A percentile compares a stretch with the other conserved stretches of the same genome.
Conservation (phyloP, 2,797 vertebrate species). For the Pseudomugil tenellus region DNA sequence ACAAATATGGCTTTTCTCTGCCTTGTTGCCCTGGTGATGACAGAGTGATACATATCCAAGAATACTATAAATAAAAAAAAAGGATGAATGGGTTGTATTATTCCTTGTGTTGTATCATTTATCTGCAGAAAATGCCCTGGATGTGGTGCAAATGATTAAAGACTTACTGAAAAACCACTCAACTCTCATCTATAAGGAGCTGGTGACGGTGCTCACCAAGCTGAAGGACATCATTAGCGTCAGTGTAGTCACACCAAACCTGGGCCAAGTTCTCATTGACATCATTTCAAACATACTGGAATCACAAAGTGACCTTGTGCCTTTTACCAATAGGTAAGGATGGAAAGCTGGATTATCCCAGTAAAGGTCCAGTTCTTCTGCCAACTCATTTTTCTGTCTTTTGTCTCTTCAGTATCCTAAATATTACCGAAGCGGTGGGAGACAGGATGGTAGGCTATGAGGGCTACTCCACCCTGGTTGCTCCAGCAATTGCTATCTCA, state of each 20-base stretch:
- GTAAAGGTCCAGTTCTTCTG: no score
- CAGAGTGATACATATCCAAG: no score
- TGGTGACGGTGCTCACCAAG: conserved; percentile 83
- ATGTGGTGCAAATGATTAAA: conserved; percentile 84
- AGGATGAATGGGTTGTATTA: neutral
- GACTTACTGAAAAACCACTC: conserved; percentile 74
- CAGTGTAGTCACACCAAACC: conserved; percentile 68
- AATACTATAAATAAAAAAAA: neutral
- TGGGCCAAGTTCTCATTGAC: conserved; percentile 81
- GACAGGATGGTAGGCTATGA: conserved; percentile 81
- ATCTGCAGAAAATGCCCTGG: conserved; percentile 83
- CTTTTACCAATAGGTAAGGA: conserved; percentile 86
- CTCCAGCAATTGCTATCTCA: conserved; percentile 78
- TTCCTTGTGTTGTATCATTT: neutral
- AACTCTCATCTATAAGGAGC: conserved; percentile 71
- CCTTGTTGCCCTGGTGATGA: neutral
- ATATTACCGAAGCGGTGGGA: conserved; percentile 84
- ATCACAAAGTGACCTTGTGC: conserved; percentile 75
- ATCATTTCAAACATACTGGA: conserved; percentile 82
- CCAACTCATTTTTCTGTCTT: neutral
- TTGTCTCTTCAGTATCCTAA: conserved; percentile 85
- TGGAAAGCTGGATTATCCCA: neutral
- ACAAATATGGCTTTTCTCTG: neutral
- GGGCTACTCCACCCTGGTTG: conserved; percentile 70
- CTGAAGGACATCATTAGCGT: conserved; percentile 76